phyloP scores from a whole-genome alignment of 2,888 invertebrate species.

The Xylophagus ater region DNA sequence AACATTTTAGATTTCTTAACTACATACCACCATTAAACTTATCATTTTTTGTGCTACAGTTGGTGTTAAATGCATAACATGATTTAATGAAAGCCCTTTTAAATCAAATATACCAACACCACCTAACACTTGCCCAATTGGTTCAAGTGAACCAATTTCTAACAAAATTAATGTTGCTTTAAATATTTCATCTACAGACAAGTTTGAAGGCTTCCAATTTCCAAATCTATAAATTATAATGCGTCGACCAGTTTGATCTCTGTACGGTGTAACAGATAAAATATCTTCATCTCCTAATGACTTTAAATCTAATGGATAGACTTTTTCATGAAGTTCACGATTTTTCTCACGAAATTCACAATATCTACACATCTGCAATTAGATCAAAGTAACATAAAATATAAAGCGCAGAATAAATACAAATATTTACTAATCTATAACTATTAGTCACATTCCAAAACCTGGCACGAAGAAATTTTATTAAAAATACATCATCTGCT shows the following conservation, averaged over 20 bases:
- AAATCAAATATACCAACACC: conserved; percentile 68
- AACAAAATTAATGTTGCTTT: conserved; percentile 57
- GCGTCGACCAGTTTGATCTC: conserved; percentile 61
- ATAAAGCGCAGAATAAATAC: not conserved
- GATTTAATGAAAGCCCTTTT: conserved; percentile 55
- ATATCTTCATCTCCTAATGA: conserved; percentile 56
- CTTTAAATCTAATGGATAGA: conserved; percentile 52
- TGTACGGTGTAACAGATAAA: conserved; percentile 62
- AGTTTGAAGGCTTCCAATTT: conserved; percentile 60
- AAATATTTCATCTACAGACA: conserved; percentile 57
- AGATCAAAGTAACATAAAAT: not conserved
- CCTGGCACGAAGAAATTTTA: conserved; percentile 63
- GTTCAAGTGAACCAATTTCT: conserved; percentile 65
- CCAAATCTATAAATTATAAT: conserved; percentile 62
- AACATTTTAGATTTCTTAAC: conserved; percentile 3
- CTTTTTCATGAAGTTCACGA: conserved; percentile 53
- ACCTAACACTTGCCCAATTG: conserved; percentile 61
- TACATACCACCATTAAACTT: conserved; percentile 57
- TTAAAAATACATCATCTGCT: conserved; percentile 62
- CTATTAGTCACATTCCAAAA: conserved; percentile 59
- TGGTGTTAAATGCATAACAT: conserved; percentile 64
- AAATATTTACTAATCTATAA: conserved; percentile 56
- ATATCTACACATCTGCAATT: conserved; percentile 52
- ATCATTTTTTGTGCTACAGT: conserved; percentile 55
- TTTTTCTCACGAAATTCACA: conserved; percentile 63